Evolutionary conservation across 1,140 invertebrate species (phyloP).

Genomic region (Pantala flavescens): DNA sequence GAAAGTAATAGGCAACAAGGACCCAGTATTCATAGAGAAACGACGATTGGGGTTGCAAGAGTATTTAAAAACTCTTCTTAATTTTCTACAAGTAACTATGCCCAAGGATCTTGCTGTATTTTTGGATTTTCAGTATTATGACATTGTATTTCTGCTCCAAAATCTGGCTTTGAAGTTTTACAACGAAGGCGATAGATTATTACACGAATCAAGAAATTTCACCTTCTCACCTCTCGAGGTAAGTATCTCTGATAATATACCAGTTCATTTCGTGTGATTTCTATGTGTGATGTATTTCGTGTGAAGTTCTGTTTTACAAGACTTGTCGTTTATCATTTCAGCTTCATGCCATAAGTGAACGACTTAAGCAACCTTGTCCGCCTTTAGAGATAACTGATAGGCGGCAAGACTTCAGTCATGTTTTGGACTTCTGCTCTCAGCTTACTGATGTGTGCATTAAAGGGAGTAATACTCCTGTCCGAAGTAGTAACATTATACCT

Average conservation of each 20-base stretch:
- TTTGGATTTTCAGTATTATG: slow-evolving; percentile 69
- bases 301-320: slow-evolving; percentile 15
- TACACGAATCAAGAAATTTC: slow-evolving; percentile 47
- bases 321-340: slow-evolving; percentile 38
- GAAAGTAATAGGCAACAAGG: slow-evolving; percentile 70
- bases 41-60: slow-evolving; percentile 63
- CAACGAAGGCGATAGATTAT: slow-evolving; percentile 52
- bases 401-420: slow-evolving; percentile 74
- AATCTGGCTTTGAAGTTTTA: slow-evolving; percentile 61
- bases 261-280: neutral
- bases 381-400: slow-evolving; percentile 54
- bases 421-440: slow-evolving; percentile 77
- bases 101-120: slow-evolving; percentile 65
- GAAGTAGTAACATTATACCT: slow-evolving; percentile 70
- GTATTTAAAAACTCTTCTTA: slow-evolving; percentile 68
- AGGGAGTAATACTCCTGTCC: slow-evolving; percentile 50
- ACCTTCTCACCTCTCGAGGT: slow-evolving; percentile 65
- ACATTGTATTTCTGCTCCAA: slow-evolving; percentile 70
- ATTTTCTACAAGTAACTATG: slow-evolving; percentile 60
- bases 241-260: slow-evolving; percentile 20
- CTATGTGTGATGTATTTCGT: slow-evolving; percentile 11
- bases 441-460: slow-evolving; percentile 54
- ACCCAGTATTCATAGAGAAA: slow-evolving; percentile 74
- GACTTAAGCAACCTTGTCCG: slow-evolving; percentile 75
- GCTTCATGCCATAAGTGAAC: slow-evolving; percentile 77